Evolutionary conservation across 2,797 vertebrate species (phyloP).

Genomic region (Parotocinclus haroldoi): DNA sequence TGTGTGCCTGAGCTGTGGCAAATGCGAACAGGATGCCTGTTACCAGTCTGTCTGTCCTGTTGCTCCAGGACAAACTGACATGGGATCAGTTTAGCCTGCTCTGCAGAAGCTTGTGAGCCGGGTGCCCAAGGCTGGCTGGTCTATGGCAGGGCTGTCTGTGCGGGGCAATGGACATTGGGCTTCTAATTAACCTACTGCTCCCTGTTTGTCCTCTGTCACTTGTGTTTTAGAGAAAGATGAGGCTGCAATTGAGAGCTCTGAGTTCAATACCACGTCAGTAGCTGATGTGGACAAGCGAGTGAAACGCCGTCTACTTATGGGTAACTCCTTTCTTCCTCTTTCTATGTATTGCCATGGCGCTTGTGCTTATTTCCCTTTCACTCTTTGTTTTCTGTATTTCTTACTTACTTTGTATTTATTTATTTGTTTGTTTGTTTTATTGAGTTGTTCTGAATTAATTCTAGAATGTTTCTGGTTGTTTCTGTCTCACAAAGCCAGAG

Average conservation of each 20-base stretch:
- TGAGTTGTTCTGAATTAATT: constrained; percentile 38
- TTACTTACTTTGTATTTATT: background rate
- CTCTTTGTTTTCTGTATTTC: constrained; percentile 52
- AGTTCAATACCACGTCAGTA: constrained; percentile 99
- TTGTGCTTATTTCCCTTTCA: constrained; percentile 73
- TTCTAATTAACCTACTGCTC: constrained; percentile 98
- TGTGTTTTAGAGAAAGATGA: constrained; percentile 99
- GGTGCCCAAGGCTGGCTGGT: constrained; percentile 37
- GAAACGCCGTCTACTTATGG: constrained; percentile 99
- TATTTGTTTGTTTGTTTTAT: constrained; percentile 49
- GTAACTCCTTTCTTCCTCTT: constrained; percentile 99
- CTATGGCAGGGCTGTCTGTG: constrained; percentile 50
- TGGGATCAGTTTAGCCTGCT: constrained; percentile 23
- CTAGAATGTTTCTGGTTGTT: constrained; percentile 35
- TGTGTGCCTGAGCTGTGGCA: constrained; percentile 35
- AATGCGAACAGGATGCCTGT: constrained; percentile 21
- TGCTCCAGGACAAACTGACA: constrained; percentile 11
- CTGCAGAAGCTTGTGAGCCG: constrained; percentile 18
- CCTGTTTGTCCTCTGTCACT: constrained; percentile 98
- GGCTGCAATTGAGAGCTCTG: constrained; percentile 99
- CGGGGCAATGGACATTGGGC: constrained; percentile 84
- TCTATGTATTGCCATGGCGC: constrained; percentile 92
- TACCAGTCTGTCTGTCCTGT: constrained; percentile 16
- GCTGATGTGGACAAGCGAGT: constrained; percentile 99
- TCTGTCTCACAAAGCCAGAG: constrained; percentile 47